Evolutionary conservation across 2,113 vertebrate species (phyloP).

Genomic region (Morone saxatilis): DNA sequence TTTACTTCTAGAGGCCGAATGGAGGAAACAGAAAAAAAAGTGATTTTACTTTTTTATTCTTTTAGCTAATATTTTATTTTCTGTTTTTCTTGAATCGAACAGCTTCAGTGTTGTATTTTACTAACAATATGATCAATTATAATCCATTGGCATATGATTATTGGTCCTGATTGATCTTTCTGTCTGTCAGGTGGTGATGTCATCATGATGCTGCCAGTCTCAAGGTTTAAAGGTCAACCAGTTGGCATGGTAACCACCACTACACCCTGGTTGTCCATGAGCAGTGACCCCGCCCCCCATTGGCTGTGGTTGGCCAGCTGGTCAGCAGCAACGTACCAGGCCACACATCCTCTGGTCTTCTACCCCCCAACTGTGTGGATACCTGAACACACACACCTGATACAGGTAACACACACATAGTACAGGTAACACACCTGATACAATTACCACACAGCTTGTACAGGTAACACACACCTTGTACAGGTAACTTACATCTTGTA

Average conservation of each 20-base stretch:
- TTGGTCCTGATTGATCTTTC: background rate
- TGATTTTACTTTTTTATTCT: background rate
- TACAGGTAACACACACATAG: constrained; percentile 38
- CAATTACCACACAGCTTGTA: background rate
- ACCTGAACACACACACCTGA: constrained; percentile 46
- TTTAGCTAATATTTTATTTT: background rate
- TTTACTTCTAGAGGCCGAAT: background rate
- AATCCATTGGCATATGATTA: background rate
- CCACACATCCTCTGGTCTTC: constrained; percentile 39
- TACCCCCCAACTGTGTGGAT: constrained; percentile 48
- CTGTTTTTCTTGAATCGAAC: background rate
- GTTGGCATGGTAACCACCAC: constrained; percentile 37
- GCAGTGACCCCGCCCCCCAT: constrained; percentile 30
- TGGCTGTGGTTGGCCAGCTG: constrained; percentile 59
- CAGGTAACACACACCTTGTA: background rate
- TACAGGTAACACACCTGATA: background rate
- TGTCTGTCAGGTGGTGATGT: constrained; percentile 53
- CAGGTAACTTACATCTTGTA: background rate
- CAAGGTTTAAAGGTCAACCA: constrained; percentile 58
- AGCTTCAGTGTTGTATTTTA: no score
- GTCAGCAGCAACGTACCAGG: constrained; percentile 34
- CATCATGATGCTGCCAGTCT: constrained; percentile 64
- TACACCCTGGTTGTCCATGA: constrained; percentile 46
- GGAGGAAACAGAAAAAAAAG: background rate
- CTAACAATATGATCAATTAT: background rate